Evolutionary conservation across 2,113 vertebrate genomes (phyloP), one percentile per base, ranked within the genome.

Genomic region (Ellobius talpinus): DNA sequence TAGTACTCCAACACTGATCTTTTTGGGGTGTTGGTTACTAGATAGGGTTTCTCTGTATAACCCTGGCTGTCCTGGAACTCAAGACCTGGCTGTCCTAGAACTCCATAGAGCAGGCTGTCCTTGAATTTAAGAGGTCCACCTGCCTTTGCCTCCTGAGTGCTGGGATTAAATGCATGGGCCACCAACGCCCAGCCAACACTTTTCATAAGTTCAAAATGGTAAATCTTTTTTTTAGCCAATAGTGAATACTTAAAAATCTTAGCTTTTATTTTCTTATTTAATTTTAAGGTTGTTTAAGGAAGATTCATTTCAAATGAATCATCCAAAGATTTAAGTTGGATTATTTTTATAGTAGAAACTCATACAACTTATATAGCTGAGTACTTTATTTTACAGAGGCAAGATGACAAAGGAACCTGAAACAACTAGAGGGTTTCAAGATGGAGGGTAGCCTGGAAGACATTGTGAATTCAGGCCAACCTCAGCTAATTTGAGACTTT

Each of bases 321-420:
- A 14, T 58, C 61, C 93, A 14, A 96, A 90, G 14, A 82, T 93
- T 91, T 70, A 96, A 85, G 9, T 42, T 95, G 36, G 77, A 96
- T 55, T 96, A 85, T 68, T 93, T 74, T 74, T 81, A 93, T 58
- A 88, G 29, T 74, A 93, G 92, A 93, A 94, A 94, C 68, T 72
- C 72, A 95, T 26, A 85, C 70, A 78, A 94, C 33, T 90, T 93
- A 61, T 16, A 72, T 42, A 96, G 19, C 33, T 82, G 78, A 77
- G 76, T n/a, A 63, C 8, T 91, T 91, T 94, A 77, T 87, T 96
- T 96, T 91, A 93, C 79, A 95, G 74, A 94, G 63, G 55, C 47
- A 93, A 89, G 33, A 95, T 89, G 45, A 66, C 26, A 96, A 91
- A 95, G 55, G 88, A 58, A 95, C 17, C 13, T 72, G 23, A 87